Percentiles rank a stretch among this genome's conserved stretches.
Conservation (phyloP, 2,113 vertebrate species). For the Saccopteryx leptura region DNA sequence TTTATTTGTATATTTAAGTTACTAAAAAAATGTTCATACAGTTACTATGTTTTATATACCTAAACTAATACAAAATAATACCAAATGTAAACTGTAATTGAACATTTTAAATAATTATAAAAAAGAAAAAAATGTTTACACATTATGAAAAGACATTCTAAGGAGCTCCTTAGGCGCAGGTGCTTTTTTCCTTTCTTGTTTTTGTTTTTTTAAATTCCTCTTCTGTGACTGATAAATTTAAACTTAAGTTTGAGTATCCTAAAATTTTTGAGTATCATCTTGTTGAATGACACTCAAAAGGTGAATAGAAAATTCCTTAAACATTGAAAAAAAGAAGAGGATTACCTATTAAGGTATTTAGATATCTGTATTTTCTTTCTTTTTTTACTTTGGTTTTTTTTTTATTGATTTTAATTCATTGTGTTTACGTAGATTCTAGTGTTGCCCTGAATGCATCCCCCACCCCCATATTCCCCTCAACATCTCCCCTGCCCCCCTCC, state of each 20-base stretch:
- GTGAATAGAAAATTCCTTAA: not conserved
- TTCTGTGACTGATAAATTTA: not conserved
- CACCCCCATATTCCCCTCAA: too few relatives aligned
- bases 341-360: not conserved
- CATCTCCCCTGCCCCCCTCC: too few relatives aligned
- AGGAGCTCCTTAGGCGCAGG: not conserved
- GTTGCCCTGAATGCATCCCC: too few relatives aligned
- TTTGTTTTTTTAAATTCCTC: not conserved
- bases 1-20: not conserved
- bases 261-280: not conserved
- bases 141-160: not conserved
- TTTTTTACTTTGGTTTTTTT: too few relatives aligned
- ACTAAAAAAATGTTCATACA: not conserved
- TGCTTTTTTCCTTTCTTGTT: not conserved
- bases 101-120: not conserved
- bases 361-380: not conserved
- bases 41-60: not conserved
- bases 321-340: not conserved
- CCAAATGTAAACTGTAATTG: not conserved
- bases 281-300: not conserved
- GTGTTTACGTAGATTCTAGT: too few relatives aligned
- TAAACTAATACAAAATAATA: not conserved
- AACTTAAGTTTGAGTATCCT: constrained; percentile 17
- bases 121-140: not conserved
- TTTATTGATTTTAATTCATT: too few relatives aligned